Percentiles rank a stretch among this genome's conserved stretches.
Conservation (phyloP, 2,888 invertebrate species). For the Diarsia rubi region DNA sequence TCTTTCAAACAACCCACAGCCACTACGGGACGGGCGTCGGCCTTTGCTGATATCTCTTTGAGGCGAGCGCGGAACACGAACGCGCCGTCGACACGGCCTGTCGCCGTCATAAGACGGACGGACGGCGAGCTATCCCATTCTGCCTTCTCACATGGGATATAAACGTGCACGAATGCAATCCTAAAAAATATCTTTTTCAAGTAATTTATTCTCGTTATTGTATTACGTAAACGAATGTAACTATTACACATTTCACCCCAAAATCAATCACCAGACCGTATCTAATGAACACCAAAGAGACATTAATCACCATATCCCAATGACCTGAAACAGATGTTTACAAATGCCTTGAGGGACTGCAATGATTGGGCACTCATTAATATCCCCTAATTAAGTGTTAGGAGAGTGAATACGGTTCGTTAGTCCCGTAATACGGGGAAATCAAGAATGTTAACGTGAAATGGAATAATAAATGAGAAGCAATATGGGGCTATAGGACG, state of each 20-base stretch:
- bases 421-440: constrained; percentile 15
- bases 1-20: too few species aligned
- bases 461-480: constrained; percentile 13
- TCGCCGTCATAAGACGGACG: too few species aligned
- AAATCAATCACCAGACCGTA: background rate
- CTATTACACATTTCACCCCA: background rate
- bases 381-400: constrained; percentile 25
- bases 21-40: too few species aligned
- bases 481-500: background rate
- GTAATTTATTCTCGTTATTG: background rate
- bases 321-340: constrained; percentile 39
- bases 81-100: too few species aligned
- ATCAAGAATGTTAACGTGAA: constrained; percentile 4
- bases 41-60: too few species aligned
- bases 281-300: background rate
- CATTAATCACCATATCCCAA: constrained; percentile 27
- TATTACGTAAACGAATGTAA: background rate
- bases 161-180: background rate
- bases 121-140: too few species aligned
- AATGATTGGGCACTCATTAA: constrained; percentile 37
- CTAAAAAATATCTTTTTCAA: background rate
- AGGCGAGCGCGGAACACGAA: too few species aligned
- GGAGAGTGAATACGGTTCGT: constrained; percentile 19
- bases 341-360: constrained; percentile 37
- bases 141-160: background rate